Evolutionary conservation across 2,888 invertebrate genomes (phyloP), one percentile per base, ranked within the genome.

Genomic region (Watsonalla cultraria): DNA sequence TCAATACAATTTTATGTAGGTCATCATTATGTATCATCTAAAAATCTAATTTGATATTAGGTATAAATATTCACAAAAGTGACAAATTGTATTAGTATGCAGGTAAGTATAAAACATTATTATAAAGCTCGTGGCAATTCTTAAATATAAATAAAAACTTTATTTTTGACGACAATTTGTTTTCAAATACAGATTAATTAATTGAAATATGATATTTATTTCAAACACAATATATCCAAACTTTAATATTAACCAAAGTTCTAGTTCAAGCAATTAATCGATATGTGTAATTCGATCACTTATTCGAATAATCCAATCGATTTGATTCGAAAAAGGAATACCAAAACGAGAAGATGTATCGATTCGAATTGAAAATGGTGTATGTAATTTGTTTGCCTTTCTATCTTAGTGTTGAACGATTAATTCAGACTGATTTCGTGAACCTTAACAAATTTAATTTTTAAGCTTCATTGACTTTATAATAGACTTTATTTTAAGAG

Each of bases 371-470:
- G 80, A 76, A 82, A 78, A 74, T 72, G 78, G 72, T 88, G 89
- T 88, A 84, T 77, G 77, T 80, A 86, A 90, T 90, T 89, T 88
- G 88, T 90, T 83, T 79, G 78, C 72, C 75, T 80, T 80, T 78
- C 72, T 70, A 70, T 76, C 74, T 69, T 66, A 68, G 73, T 70
- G 75, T 73, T 66, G 70, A 65, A 59, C 87, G 75, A 90, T 89
- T 87, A 88, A 90, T 90, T 76, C 79, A 76, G 70, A 65, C 80
- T 78, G 86, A 86, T 87, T 88, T 84, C 76, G 76, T 75, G 76
- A 75, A 76, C 58, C 52, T 58, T 50, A 62, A 68, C 64, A 64
- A 52, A 14, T 46, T 53, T 64, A 46, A 7, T 34, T 45, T 14
- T 57, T 13, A 59, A 46, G 8, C 0, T 13, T 33, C 8, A 50